phyloP scores from a whole-genome alignment of 1,140 invertebrate species.

The Trachymyrmex septentrionalis region DNA sequence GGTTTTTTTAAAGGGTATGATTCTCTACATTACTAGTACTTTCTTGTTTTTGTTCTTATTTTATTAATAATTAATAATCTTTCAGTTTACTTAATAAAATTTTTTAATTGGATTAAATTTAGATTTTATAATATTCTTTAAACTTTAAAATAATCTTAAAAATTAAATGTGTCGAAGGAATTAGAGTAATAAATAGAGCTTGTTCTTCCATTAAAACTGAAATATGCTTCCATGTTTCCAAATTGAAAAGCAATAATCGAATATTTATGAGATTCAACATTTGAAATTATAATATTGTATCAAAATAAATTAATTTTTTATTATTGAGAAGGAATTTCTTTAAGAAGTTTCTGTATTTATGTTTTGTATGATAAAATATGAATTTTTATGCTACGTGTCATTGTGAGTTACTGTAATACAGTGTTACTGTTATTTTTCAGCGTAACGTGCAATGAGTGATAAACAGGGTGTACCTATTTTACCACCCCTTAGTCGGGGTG shows the following conservation, averaged over 20 bases:
- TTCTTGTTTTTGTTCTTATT: background rate
- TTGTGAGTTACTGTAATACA: background rate
- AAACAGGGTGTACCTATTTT: constrained; percentile 85
- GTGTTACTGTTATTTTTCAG: constrained; percentile 76
- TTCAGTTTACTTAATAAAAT: background rate
- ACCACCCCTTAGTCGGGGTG: constrained; percentile 85
- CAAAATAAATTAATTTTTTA: background rate
- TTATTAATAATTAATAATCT: background rate
- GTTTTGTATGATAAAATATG: background rate
- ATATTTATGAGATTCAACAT: background rate
- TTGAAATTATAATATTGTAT: background rate
- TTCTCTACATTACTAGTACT: too few relatives aligned
- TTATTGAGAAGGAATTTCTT: background rate
- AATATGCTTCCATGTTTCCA: background rate
- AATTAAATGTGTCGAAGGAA: background rate
- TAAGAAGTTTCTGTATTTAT: background rate
- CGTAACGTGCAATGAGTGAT: constrained; percentile 87
- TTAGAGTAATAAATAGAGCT: too few relatives aligned
- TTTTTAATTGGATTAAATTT: constrained; percentile 11
- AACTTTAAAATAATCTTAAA: background rate
- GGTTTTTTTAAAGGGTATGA: too few relatives aligned
- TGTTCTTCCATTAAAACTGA: too few relatives aligned
- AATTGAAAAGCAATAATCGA: background rate
- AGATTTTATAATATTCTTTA: background rate
- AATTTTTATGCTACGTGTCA: background rate